Conservation (phyloP, 2,113 vertebrate genomes). For the Sigmodon hispidus region DNA sequence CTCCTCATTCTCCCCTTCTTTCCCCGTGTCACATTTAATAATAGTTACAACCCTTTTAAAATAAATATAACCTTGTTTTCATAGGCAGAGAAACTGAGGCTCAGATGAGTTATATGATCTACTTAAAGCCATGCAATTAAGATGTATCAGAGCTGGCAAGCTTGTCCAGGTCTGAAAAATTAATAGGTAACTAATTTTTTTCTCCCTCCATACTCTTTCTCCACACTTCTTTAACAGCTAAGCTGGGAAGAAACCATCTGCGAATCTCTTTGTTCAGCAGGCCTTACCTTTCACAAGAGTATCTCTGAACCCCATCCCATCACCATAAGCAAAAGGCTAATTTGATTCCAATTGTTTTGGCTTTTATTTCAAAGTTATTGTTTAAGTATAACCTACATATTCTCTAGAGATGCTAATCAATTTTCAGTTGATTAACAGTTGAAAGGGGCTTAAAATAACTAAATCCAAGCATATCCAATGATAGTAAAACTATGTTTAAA, state of each 20-base stretch:
- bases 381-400: not conserved
- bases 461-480: not conserved
- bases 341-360: constrained; percentile 10
- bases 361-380: constrained; percentile 36
- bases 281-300: not conserved
- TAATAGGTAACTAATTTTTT: not conserved
- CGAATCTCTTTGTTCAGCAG: constrained; percentile 6
- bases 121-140: not conserved
- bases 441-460: not conserved
- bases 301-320: not conserved
- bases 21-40: not conserved
- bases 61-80: not conserved
- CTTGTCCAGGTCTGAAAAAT: not conserved
- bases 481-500: not conserved
- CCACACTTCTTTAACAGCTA: not conserved
- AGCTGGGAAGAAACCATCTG: not conserved
- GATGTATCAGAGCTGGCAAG: not conserved
- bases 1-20: not conserved
- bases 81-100: constrained; percentile 7
- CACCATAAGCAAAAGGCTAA: not conserved
- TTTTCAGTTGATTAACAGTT: constrained; percentile 49
- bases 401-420: constrained; percentile 11
- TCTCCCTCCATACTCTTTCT: not conserved
- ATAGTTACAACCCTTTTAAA: not conserved
- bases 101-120: not conserved